Conservation (phyloP, 2,888 invertebrate species). For the Ramazzottius varieornatus region DNA sequence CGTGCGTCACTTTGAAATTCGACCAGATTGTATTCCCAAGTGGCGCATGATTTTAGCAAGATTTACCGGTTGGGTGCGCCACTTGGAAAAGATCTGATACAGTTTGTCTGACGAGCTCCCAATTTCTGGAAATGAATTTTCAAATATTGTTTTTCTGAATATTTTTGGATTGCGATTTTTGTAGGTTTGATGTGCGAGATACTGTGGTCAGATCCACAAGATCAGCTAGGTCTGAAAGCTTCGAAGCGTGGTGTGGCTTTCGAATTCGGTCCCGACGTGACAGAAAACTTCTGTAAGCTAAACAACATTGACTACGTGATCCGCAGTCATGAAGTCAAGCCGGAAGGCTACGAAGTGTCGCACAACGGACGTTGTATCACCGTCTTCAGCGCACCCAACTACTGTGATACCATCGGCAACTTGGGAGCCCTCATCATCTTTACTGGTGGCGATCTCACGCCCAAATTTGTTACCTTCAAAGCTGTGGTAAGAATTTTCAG, state of each 20-base stretch:
- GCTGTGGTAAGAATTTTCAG: conserved; percentile 44
- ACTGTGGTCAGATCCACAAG: conserved; percentile 93
- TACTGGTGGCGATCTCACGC: conserved; percentile 64
- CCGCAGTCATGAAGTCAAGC: conserved; percentile 88
- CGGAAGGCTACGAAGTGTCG: conserved; percentile 74
- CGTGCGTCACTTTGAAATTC: too few species aligned
- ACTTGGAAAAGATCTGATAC: not conserved
- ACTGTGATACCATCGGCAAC: conserved; percentile 98
- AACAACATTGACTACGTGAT: conserved; percentile 81
- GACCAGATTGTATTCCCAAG: too few species aligned
- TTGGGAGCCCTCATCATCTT: conserved; percentile 88
- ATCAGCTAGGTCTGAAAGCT: conserved; percentile 54
- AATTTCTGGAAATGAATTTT: too few species aligned
- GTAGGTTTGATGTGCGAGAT: conserved; percentile 80
- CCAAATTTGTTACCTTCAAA: conserved; percentile 66
- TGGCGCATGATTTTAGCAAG: too few species aligned
- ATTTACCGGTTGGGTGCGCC: too few species aligned
- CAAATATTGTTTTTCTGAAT: not conserved
- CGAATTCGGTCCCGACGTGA: conserved; percentile 95
- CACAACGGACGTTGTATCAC: conserved; percentile 90
- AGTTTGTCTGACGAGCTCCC: too few species aligned
- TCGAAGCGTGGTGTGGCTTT: conserved; percentile 77
- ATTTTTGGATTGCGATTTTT: conserved; percentile 5
- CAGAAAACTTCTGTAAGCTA: conserved; percentile 46
- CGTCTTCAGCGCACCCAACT: conserved; percentile 96